Evolutionary conservation across 1,140 invertebrate genomes (phyloP).

Genomic region (Diuraphis noxia): DNA sequence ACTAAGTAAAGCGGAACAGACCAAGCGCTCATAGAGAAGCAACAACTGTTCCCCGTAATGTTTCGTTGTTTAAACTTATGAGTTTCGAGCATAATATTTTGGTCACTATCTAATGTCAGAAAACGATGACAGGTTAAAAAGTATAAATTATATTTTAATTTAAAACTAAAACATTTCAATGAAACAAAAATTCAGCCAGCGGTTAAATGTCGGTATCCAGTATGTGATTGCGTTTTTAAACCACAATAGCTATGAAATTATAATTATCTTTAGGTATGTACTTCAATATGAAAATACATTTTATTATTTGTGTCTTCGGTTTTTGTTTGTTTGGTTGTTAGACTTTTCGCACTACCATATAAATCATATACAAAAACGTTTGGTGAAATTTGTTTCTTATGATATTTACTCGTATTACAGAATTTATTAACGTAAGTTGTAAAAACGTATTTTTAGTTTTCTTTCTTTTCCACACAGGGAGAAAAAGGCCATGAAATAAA

Average conservation of each 20-base stretch:
- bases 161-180: not conserved
- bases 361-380: not conserved
- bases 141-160: not conserved
- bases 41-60: not conserved
- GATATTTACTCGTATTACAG: not conserved
- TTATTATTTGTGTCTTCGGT: not conserved
- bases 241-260: not conserved
- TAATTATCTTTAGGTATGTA: not conserved
- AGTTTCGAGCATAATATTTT: not conserved
- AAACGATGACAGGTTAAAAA: not conserved
- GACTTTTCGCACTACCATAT: not conserved
- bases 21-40: not conserved
- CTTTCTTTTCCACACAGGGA: not conserved
- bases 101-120: not conserved
- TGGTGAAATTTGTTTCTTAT: not conserved
- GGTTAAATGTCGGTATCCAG: not conserved
- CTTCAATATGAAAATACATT: not conserved
- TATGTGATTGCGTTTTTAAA: not conserved
- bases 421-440: slow-evolving; percentile 10
- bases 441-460: not conserved
- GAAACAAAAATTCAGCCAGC: not conserved
- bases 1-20: not conserved
- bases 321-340: no score
- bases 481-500: not conserved
- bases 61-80: not conserved